A percentile compares a stretch with the other conserved stretches of the same genome.
Conservation (phyloP, 2,888 invertebrate genomes). For the Tortricodes alternella region DNA sequence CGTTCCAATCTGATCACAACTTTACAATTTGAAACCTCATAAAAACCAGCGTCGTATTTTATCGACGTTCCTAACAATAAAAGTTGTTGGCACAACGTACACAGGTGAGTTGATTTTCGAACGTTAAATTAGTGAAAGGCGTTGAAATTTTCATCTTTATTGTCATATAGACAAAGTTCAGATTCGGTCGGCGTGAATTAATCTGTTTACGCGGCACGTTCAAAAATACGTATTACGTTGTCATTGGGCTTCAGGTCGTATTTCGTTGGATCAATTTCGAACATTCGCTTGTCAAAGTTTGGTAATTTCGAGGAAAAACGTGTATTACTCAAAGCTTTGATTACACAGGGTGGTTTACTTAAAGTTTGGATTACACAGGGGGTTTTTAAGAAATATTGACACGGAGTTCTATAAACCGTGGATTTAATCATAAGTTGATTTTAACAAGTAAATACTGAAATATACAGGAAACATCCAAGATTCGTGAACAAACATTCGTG, state of each 20-base stretch:
- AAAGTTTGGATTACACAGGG: no score
- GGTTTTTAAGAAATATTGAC: no score
- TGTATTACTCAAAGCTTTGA: no score
- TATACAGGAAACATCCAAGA: no score
- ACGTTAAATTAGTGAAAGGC: conserved; percentile 2
- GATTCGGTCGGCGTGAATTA: neutral
- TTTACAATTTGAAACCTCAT: conserved; percentile 21
- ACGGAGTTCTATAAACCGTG: no score
- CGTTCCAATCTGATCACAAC: conserved; percentile 1
- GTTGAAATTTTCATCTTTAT: neutral
- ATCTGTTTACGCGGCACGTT: conserved; percentile 16
- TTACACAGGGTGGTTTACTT: no score
- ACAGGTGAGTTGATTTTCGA: conserved; percentile 20
- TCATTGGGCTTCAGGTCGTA: conserved; percentile 9
- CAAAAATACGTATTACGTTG: conserved; percentile 25
- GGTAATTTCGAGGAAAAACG: neutral
- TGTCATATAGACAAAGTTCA: neutral
- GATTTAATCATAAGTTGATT: no score
- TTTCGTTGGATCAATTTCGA: conserved; percentile 7
- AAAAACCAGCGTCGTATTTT: conserved; percentile 22
- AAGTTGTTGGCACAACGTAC: conserved; percentile 15
- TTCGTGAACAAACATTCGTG: no score
- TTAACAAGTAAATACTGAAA: no score
- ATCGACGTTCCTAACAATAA: conserved; percentile 25
- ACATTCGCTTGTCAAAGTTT: neutral